Conservation (phyloP, 1,140 invertebrate species). For the Zaprionus ornatus region DNA sequence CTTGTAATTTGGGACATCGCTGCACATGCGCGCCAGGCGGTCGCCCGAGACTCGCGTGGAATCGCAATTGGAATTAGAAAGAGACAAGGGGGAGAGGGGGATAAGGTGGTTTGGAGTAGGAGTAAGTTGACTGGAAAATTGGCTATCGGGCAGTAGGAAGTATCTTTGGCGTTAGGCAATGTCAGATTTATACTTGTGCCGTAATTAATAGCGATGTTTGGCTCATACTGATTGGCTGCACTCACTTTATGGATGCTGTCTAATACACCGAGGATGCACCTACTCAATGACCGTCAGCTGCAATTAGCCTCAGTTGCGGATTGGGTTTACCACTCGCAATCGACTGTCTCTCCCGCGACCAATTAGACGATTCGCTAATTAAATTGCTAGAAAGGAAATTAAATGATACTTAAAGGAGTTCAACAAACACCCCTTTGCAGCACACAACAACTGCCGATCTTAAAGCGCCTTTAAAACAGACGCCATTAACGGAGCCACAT, state of each 20-base stretch:
- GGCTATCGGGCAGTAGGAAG: constrained; percentile 21
- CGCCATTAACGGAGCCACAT: background rate
- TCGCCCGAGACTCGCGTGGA: constrained; percentile 12
- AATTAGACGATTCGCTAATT: constrained; percentile 70
- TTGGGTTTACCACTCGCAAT: constrained; percentile 31
- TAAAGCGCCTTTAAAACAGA: background rate
- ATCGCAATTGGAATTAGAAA: background rate
- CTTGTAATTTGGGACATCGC: constrained; percentile 71
- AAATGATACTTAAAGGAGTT: constrained; percentile 21
- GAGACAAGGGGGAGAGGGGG: background rate
- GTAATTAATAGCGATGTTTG: constrained; percentile 69
- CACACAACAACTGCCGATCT: background rate
- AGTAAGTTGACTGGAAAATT: background rate
- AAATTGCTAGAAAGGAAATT: constrained; percentile 54
- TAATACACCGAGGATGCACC: constrained; percentile 10
- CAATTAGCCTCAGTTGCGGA: constrained; percentile 54
- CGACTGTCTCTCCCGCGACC: constrained; percentile 24
- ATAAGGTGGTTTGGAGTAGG: background rate
- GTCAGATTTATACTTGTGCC: constrained; percentile 63
- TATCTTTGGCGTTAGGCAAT: constrained; percentile 39
- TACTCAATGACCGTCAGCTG: constrained; percentile 7
- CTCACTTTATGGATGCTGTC: constrained; percentile 53
- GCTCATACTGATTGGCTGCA: constrained; percentile 41
- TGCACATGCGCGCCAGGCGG: constrained; percentile 67
- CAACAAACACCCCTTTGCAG: background rate